These are phyloP conservation scores for Apogon talboti DNA, from an alignment of 2,797 vertebrate species.

Conservation along the genomic window DNA sequence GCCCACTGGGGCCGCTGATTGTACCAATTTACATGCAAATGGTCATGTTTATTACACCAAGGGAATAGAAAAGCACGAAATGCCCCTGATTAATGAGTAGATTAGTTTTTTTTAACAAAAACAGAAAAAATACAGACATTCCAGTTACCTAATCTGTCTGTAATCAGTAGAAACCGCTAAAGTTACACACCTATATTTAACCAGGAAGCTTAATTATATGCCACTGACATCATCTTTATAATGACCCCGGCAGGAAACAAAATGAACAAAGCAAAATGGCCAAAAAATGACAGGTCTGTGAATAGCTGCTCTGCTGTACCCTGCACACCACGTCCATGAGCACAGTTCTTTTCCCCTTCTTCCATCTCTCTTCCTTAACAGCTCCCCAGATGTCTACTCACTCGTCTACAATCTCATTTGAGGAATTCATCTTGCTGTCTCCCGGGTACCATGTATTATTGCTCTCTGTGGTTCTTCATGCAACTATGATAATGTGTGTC, in stretches of 20 bases:
- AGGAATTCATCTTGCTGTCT: slow-evolving; percentile 80
- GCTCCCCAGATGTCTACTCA: slow-evolving; percentile 65
- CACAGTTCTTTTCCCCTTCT: slow-evolving; percentile 14
- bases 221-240: slow-evolving; percentile 21
- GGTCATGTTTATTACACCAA: slow-evolving; percentile 68
- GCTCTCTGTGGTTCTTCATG: slow-evolving; percentile 72
- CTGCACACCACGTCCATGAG: slow-evolving; percentile 31
- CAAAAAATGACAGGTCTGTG: slow-evolving; percentile 40
- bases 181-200: background rate
- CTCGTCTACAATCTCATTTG: slow-evolving; percentile 77
- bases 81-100: slow-evolving; percentile 67
- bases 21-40: slow-evolving; percentile 81
- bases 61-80: slow-evolving; percentile 70
- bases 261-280: slow-evolving; percentile 27
- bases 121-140: slow-evolving; percentile 31
- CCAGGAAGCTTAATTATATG: background rate
- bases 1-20: slow-evolving; percentile 69
- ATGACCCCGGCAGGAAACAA: slow-evolving; percentile 1
- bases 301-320: slow-evolving; percentile 31
- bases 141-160: slow-evolving; percentile 30
- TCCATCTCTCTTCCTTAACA: slow-evolving; percentile 58
- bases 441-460: slow-evolving; percentile 73
- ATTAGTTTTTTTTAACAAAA: slow-evolving; percentile 24
- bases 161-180: slow-evolving; percentile 36
- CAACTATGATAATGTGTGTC: slow-evolving; percentile 78